Base-by-base conservation (phyloP, 2,888 invertebrate genomes). In the Catonia carolina region DNA sequence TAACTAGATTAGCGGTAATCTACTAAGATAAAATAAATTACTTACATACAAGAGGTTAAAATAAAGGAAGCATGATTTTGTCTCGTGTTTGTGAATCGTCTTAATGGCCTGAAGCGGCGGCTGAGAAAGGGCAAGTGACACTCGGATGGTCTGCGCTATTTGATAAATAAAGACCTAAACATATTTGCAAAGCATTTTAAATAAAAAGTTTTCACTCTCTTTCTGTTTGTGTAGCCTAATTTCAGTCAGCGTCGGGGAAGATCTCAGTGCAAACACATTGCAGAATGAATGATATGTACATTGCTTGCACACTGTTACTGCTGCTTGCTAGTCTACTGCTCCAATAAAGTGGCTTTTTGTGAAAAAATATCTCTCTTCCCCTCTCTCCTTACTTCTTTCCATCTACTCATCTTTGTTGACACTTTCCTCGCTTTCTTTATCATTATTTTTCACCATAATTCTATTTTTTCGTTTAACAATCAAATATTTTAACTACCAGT, bases 211-310 rank as follows among this genome's bases (percentile, higher is more conserved):
- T 45, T 45, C 45, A 45, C 45, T 45, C 45, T 45, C 45, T 45
- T n/a, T 3, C 45, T 45, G 45, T 45, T 45, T 45, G 45, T 45
- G 45, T 23, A 45, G 45, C 45, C 45, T 23, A 45, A 22, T 45
- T 23, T 23, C 23, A 45, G 45, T 23, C 45, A 41, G 41, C 41
- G 41, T 41, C 45, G 3, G 8, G 45, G 20, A 45, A 45, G 45
- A 45, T 45, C 22, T 45, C 45, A 45, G 45, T 45, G 45, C 45
- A 45, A 50, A 41, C 42, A 49, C 48, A 41, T 50, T 55, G 55
- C 50, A 55, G 49, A 55, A 50, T 55, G 55, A 55, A 55, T 55
- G 55, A 48, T 55, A 49, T 55, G 55, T 55, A 55, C 55, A 49
- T 31, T 50, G 37, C 55, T 27, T 27, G 39, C 22, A 15, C 41